phyloP scores from a whole-genome alignment of 2,797 vertebrate species.

The Denticeps clupeoides region DNA sequence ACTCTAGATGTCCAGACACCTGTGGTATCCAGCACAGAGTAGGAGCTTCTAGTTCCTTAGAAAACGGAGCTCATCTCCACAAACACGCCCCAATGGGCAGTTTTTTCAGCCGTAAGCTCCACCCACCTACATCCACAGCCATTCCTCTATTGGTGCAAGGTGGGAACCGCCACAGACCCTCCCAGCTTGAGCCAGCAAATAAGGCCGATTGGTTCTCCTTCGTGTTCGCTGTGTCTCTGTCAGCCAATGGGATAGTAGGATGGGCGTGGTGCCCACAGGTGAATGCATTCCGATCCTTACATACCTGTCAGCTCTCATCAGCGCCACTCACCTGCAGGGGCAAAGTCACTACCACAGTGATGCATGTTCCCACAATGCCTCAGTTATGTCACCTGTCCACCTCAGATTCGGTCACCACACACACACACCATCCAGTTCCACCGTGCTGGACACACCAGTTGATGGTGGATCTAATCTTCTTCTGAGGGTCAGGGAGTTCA shows the following conservation, averaged over 20 bases:
- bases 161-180: slow-evolving; percentile 44
- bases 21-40: neutral
- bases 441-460: too few relatives aligned
- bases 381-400: neutral
- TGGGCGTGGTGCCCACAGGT: slow-evolving; percentile 52
- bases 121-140: slow-evolving; percentile 43
- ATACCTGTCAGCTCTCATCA: slow-evolving; percentile 55
- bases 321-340: slow-evolving; percentile 43
- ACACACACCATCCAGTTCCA: too few relatives aligned
- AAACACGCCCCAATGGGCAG: slow-evolving; percentile 64
- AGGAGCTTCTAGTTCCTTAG: slow-evolving; percentile 1
- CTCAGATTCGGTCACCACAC: too few relatives aligned
- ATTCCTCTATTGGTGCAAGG: slow-evolving; percentile 44
- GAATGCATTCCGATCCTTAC: slow-evolving; percentile 56
- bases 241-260: slow-evolving; percentile 49
- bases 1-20: neutral
- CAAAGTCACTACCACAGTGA: slow-evolving; percentile 5
- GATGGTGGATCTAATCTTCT: too few relatives aligned
- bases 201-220: slow-evolving; percentile 39
- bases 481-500: too few relatives aligned
- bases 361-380: neutral
- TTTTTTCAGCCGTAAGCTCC: slow-evolving; percentile 61
- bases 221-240: slow-evolving; percentile 42
- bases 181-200: slow-evolving; percentile 33
- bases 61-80: slow-evolving; percentile 47